Evolutionary conservation across 1,140 invertebrate genomes (phyloP), one percentile per base, ranked within the genome.

Genomic region (Sitobion miscanthi): DNA sequence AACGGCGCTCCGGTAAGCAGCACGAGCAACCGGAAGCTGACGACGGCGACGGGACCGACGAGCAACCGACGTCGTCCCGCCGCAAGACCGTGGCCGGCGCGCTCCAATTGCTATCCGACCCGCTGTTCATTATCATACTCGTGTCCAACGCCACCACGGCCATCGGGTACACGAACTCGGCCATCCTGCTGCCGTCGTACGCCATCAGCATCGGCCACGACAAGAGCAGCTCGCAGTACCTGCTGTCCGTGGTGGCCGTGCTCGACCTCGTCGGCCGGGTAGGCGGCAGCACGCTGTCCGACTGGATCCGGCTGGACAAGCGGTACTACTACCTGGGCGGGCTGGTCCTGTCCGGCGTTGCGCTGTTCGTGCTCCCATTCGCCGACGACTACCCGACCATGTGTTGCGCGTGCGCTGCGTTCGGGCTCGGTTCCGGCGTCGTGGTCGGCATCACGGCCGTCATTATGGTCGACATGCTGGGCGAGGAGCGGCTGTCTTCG

Each of bases 161-260:
- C 5, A 97, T 98, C 85, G 97, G 97, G 90, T 98, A 98, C 94
- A 98, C 97, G 0, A 98, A 98, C 95, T 98, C 98, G 94, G 97
- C 98, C 0, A 98, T 98, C 89, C 94, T 98, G 6, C 95, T 98
- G 30, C 97, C 97, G 8, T 96, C 96, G 0, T 98, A 98, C 95
- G 97, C 97, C 2, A 95, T 96, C 23, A 95, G 96, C 30, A 95
- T 97, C 14, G 96, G 96, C 1, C 98, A 97, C 94, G 96, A 97
- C 95, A 97, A 97, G 94, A 95, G 96, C 9, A 95, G 96, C 85
- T 96, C 96, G 0, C 97, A 97, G 4, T 96, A 97, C 94, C 94
- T 98, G 5, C 95, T 98, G 2, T 98, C 97, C 1, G 97, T 97
- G 69, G 97, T 98, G 2, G 98, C 97, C 0, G 96, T 96, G 1